These are phyloP conservation scores for Agapornis roseicollis DNA, from an alignment of 2,113 vertebrate genomes.

Conservation along the genomic window DNA sequence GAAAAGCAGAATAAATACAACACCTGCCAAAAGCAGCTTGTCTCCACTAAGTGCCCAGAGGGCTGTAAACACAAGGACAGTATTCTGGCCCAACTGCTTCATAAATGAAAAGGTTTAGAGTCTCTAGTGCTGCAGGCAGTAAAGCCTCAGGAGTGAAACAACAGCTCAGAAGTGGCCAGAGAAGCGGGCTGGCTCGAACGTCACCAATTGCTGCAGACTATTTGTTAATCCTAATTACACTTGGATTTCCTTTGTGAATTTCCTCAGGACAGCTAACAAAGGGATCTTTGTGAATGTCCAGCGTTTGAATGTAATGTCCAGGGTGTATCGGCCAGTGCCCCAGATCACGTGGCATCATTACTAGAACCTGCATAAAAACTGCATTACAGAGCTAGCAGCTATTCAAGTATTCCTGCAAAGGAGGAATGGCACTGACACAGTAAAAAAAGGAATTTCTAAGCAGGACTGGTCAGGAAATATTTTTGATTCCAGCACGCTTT, in stretches of 20 bases:
- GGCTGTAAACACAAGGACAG: not conserved
- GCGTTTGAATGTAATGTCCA: not conserved
- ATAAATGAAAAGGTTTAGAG: not conserved
- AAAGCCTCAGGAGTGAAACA: not conserved
- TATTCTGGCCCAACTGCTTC: not conserved
- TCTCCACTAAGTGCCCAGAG: not conserved
- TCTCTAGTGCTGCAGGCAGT: not conserved
- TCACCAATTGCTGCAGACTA: not conserved
- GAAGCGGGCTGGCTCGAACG: fast-evolving
- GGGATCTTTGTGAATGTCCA: not conserved
- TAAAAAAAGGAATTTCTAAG: not conserved
- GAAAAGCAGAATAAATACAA: not conserved
- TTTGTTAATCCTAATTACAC: not conserved
- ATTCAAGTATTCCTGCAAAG: not conserved
- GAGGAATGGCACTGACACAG: not conserved
- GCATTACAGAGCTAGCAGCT: not conserved
- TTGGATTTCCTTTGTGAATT: not conserved
- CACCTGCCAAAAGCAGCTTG: not conserved
- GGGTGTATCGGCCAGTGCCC: not conserved
- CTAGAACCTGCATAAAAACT: not conserved
- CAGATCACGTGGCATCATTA: not conserved
- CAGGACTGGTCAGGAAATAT: not conserved
- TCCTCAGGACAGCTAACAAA: not conserved
- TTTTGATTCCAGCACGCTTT: not conserved
- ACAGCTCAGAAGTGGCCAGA: not conserved